Evolutionary conservation across 2,113 vertebrate species (phyloP), one percentile per base, ranked within the genome.

Genomic region (Siniperca chuatsi): DNA sequence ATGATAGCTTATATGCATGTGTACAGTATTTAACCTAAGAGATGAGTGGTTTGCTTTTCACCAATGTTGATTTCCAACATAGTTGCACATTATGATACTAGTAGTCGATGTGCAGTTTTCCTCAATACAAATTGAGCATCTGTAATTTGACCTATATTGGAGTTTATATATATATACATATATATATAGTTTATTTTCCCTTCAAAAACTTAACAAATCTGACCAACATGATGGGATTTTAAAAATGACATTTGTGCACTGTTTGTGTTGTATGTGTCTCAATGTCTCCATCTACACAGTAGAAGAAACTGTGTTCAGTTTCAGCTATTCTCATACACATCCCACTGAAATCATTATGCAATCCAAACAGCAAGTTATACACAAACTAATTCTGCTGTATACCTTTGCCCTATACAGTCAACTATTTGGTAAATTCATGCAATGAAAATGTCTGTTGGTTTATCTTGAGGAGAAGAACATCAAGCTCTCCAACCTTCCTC

Each of bases 281-380:
- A 42, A 2, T 55, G 70, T 40, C 46, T 69, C 68, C 57, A 78
- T 46, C 48, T 55, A 48, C 20, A 29, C 13, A 50, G 23, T 9
- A 20, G 10, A 57, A 57, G 48, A 70, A 55, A 50, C 8, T 61
- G 7, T 80, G 12, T 55, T 25, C 20, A 16, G 9, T 55, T 61
- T 60, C 46, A 6, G 55, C 18, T 44, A 25, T 62, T 71, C 7
- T 25, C 2, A 13, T n/a, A 6, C 15, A 23, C 16, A 65, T 71
- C 25, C 64, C 21, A 20, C 15, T 74, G 16, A 85, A 85, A 48
- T 61, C 33, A 62, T 21, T 25, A n/a, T 77, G 25, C 23, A 61
- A 57, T 8, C 7, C 13, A 44, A 35, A 46, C 48, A 69, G 3
- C 2, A 23, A 42, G 52, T 42, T 48, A 75, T 15, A 55, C 18